Evolutionary conservation across 2,113 vertebrate species (phyloP).

Genomic region (Tichodroma muraria): DNA sequence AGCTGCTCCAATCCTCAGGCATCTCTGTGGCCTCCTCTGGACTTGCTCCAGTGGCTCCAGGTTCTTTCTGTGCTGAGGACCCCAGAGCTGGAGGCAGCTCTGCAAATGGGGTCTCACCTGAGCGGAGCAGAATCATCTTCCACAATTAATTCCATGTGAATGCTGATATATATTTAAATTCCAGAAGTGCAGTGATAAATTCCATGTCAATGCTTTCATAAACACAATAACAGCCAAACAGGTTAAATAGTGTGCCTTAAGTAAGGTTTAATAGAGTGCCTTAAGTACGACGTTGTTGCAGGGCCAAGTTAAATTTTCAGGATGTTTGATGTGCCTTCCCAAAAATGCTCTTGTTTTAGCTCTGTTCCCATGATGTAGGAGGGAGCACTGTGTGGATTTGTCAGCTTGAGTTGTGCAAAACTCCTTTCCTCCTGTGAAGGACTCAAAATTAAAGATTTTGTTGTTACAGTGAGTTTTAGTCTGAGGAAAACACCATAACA

Average conservation of each 20-base stretch:
- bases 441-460: not conserved
- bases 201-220: rapidly evolving
- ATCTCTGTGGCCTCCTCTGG: not conserved
- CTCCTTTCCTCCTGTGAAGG: not conserved
- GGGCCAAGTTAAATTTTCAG: not conserved
- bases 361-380: not conserved
- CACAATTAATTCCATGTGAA: not conserved
- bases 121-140: not conserved
- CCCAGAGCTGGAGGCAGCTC: not conserved
- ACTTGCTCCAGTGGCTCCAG: not conserved
- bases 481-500: not conserved
- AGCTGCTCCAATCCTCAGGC: not conserved
- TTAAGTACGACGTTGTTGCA: not conserved
- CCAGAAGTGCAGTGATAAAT: not conserved
- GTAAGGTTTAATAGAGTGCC: not conserved
- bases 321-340: not conserved
- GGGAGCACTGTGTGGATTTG: not conserved
- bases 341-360: not conserved
- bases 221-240: not conserved
- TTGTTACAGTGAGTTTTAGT: rapidly evolving
- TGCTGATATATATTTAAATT: not conserved
- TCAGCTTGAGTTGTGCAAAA: not conserved
- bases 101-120: not conserved
- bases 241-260: not conserved
- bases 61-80: not conserved